These are phyloP conservation scores for Latrodectus hesperus DNA, from an alignment of 2,888 invertebrate species.

Conservation along the genomic window DNA sequence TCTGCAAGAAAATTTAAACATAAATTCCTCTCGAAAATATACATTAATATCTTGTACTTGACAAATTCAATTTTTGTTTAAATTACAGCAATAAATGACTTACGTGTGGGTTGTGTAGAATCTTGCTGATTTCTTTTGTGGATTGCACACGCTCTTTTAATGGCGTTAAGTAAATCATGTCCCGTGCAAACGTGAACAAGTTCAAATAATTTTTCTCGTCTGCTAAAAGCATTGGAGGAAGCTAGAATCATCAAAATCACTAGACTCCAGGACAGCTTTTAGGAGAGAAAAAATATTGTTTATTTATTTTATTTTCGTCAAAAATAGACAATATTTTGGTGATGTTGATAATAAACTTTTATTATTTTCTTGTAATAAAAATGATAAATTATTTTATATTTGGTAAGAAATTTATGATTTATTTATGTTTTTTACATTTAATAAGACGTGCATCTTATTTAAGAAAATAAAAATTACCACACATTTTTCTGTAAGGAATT, in stretches of 20 bases:
- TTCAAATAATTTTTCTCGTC: slow-evolving; percentile 9
- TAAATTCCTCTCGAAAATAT: not conserved
- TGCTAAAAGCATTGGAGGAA: not conserved
- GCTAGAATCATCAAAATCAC: slow-evolving; percentile 12
- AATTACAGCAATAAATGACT: not conserved
- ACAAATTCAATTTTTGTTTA: not conserved
- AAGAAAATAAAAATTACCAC: too few species aligned
- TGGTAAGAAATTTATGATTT: too few species aligned
- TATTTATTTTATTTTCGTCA: too few species aligned
- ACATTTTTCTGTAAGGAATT: too few species aligned
- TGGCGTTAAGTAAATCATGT: slow-evolving; percentile 32
- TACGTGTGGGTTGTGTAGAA: not conserved
- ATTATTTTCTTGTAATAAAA: not conserved
- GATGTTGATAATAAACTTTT: not conserved
- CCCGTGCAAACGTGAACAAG: slow-evolving; percentile 44
- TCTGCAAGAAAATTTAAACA: not conserved
- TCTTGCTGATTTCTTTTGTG: slow-evolving; percentile 11
- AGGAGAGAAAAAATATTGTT: not conserved
- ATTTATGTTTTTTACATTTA: too few species aligned
- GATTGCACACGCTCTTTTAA: slow-evolving; percentile 32
- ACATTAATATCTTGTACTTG: slow-evolving; percentile 4
- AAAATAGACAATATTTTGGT: not conserved
- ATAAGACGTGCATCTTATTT: too few species aligned
- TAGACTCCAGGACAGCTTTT: slow-evolving; percentile 5
- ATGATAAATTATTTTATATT: not conserved